A percentile compares a stretch with the other conserved stretches of the same genome.
Evolutionary conservation across 2,797 vertebrate species (phyloP).

Genomic region (Florisuga fusca): DNA sequence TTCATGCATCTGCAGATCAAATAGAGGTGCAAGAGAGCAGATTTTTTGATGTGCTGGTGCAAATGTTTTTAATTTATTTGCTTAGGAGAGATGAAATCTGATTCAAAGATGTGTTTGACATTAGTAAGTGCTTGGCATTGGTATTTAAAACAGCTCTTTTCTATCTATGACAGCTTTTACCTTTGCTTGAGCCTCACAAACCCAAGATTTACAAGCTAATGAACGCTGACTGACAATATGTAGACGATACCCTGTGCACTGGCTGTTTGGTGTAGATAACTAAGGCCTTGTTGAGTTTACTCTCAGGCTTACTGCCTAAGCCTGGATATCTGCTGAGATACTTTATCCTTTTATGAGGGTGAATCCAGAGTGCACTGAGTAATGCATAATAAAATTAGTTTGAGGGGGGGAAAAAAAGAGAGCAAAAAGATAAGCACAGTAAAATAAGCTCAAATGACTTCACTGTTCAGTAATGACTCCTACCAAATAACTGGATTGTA

Average conservation of each 20-base stretch:
- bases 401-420: constrained; percentile 27
- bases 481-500: constrained; percentile 81
- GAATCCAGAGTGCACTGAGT: constrained; percentile 82
- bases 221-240: constrained; percentile 19
- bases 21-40: not conserved
- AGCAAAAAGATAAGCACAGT: constrained; percentile 78
- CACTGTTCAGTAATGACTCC: constrained; percentile 82
- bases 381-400: constrained; percentile 82
- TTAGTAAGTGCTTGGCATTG: constrained; percentile 70
- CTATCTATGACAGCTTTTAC: constrained; percentile 61
- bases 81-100: constrained; percentile 38
- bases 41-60: not conserved
- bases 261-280: constrained; percentile 59
- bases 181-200: constrained; percentile 60
- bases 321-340: constrained; percentile 77
- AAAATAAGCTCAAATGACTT: constrained; percentile 84
- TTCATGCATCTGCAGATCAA: not conserved
- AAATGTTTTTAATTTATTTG: not conserved
- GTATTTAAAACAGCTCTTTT: constrained; percentile 42
- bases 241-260: constrained; percentile 26
- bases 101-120: constrained; percentile 61
- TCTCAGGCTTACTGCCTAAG: constrained; percentile 69
- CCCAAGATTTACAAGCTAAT: constrained; percentile 65
- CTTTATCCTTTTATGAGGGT: constrained; percentile 83
- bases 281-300: constrained; percentile 56